Conservation (phyloP, 2,797 vertebrate species). For the Anas acuta region DNA sequence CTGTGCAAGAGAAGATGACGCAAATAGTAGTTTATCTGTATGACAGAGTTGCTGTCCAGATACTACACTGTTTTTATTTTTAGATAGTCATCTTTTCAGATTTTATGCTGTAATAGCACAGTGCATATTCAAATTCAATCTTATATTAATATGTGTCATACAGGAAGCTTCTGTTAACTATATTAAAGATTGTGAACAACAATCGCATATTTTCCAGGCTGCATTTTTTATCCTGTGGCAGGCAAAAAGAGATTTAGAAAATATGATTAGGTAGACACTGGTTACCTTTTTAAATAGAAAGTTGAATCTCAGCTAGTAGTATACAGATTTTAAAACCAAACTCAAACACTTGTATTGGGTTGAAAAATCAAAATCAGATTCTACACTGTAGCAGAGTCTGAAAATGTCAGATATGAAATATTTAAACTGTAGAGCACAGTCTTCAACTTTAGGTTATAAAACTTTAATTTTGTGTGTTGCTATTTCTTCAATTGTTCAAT, state of each 20-base stretch:
- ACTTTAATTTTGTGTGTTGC: slow-evolving; percentile 81
- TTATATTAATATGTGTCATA: background rate
- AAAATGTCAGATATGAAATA: slow-evolving; percentile 83
- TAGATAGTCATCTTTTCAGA: background rate
- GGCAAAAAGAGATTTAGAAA: background rate
- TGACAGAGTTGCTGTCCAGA: background rate
- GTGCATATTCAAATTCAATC: background rate
- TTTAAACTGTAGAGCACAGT: slow-evolving; percentile 78
- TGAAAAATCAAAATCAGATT: slow-evolving; percentile 77
- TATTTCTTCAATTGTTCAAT: slow-evolving; percentile 78
- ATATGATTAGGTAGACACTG: background rate
- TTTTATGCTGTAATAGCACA: background rate
- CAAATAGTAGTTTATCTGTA: background rate
- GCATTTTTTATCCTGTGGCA: background rate
- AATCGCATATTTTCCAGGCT: background rate
- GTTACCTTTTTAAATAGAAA: slow-evolving; percentile 2
- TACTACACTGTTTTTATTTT: background rate
- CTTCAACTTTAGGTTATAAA: slow-evolving; percentile 80
- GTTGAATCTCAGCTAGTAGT: slow-evolving; percentile 11
- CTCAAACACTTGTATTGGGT: slow-evolving; percentile 56
- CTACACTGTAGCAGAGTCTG: slow-evolving; percentile 62
- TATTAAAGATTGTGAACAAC: background rate
- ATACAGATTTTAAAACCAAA: slow-evolving; percentile 66
- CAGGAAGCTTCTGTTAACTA: background rate
- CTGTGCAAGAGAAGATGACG: background rate